These are phyloP conservation scores for Psephotus haematonotus DNA, from an alignment of 2,113 vertebrate genomes.

Conservation along the genomic window DNA sequence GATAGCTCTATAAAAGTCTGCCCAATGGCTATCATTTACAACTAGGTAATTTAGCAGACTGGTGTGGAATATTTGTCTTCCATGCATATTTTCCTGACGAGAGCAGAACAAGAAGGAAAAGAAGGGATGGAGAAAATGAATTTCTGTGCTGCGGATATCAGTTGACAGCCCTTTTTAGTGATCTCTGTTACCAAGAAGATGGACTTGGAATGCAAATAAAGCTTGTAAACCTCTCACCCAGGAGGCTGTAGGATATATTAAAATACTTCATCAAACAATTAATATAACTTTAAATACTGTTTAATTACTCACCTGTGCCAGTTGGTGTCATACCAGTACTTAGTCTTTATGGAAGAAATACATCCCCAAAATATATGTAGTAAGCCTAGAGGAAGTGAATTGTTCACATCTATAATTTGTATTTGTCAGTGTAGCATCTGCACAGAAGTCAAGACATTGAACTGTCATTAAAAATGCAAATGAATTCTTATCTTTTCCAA, in stretches of 20 bases:
- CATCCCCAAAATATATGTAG: neutral
- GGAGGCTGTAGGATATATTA: neutral
- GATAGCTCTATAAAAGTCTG: neutral
- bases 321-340: neutral
- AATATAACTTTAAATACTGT: neutral
- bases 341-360: neutral
- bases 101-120: neutral
- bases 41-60: neutral
- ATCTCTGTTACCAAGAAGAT: neutral
- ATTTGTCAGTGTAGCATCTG: constrained; percentile 48
- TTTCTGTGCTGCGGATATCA: neutral
- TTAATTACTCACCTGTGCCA: neutral
- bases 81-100: neutral
- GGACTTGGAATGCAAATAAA: neutral
- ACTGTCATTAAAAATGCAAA: constrained; percentile 83
- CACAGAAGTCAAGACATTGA: constrained; percentile 40
- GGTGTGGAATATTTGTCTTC: neutral
- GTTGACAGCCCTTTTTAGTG: neutral
- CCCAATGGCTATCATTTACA: neutral
- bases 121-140: neutral
- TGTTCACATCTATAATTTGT: constrained; percentile 26
- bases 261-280: neutral
- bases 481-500: constrained; percentile 81
- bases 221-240: neutral
- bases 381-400: constrained; percentile 13